Percentiles rank a stretch among this genome's conserved stretches.
These are phyloP conservation scores for Xylophagus ater DNA, from an alignment of 2,888 invertebrate species.

Conservation along the genomic window DNA sequence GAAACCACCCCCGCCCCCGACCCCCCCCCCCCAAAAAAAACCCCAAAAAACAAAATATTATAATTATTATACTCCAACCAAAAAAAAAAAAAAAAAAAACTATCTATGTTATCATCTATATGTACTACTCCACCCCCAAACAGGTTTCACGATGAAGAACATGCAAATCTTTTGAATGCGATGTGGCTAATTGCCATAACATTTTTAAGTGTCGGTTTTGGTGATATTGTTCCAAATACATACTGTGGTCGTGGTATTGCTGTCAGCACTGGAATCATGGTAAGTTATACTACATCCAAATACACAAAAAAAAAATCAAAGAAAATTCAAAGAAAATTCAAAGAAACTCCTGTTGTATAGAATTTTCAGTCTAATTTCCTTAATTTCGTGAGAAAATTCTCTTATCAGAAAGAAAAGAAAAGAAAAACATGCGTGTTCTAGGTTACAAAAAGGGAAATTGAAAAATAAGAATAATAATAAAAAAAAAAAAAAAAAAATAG, in stretches of 20 bases:
- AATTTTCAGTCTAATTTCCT: too few species aligned
- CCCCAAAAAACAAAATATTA: too few species aligned
- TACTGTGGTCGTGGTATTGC: conserved; percentile 99
- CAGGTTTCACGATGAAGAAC: conserved; percentile 97
- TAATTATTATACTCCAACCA: too few species aligned
- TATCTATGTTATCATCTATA: conserved; percentile 7
- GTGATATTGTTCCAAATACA: conserved; percentile 99
- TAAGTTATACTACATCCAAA: conserved; percentile 59
- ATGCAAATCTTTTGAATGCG: conserved; percentile 96
- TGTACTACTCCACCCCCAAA: conserved; percentile 20
- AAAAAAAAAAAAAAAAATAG: too few species aligned
- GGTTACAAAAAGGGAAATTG: too few species aligned
- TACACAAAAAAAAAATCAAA: conserved; percentile 2
- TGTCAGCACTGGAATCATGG: conserved; percentile 99
- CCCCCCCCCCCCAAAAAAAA: too few species aligned
- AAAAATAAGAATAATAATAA: too few species aligned
- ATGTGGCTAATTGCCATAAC: conserved; percentile 99
- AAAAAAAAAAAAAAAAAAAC: conserved; percentile 1
- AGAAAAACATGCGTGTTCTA: too few species aligned
- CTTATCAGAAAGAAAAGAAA: too few species aligned
- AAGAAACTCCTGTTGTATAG: background rate
- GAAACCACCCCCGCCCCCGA: too few species aligned
- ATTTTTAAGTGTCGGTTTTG: conserved; percentile 99
- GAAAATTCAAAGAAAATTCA: background rate
- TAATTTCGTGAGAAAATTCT: too few species aligned